Evolutionary conservation across 2,888 invertebrate genomes (phyloP).

Genomic region (Drosophila falleni): DNA sequence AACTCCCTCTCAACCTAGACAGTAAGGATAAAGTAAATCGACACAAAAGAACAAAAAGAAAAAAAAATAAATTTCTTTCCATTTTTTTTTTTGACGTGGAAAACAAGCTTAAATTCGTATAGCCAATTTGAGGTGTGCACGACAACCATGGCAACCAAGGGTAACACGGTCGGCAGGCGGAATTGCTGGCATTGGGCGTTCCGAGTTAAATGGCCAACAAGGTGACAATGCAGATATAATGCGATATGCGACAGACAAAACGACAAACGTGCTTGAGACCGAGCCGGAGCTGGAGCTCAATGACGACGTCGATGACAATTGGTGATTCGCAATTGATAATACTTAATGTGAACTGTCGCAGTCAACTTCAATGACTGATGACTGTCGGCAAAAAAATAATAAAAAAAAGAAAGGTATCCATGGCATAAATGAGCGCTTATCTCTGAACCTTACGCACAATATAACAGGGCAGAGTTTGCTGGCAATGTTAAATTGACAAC

Average conservation of each 20-base stretch:
- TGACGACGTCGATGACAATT: slow-evolving; percentile 58
- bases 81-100: slow-evolving; percentile 15
- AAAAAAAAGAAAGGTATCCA: slow-evolving; percentile 23
- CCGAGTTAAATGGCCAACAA: slow-evolving; percentile 75
- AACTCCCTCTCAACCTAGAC: background rate
- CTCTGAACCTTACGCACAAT: slow-evolving; percentile 74
- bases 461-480: slow-evolving; percentile 50
- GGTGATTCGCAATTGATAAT: slow-evolving; percentile 66
- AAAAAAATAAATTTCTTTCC: slow-evolving; percentile 5
- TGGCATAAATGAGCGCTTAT: slow-evolving; percentile 61
- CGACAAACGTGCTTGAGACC: slow-evolving; percentile 53
- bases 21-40: slow-evolving; percentile 10
- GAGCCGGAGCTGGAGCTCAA: slow-evolving; percentile 14
- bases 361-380: slow-evolving; percentile 61
- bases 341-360: slow-evolving; percentile 56
- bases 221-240: slow-evolving; percentile 83
- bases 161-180: background rate
- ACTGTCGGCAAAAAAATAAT: slow-evolving; percentile 26
- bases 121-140: slow-evolving; percentile 34
- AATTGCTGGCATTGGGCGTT: slow-evolving; percentile 43
- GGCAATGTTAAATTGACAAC: slow-evolving; percentile 51
- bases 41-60: slow-evolving; percentile 19
- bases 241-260: slow-evolving; percentile 65
- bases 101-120: slow-evolving; percentile 53
- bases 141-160: slow-evolving; percentile 4